phyloP scores from a whole-genome alignment of 1,140 invertebrate genomes.

The Euura lappo region DNA sequence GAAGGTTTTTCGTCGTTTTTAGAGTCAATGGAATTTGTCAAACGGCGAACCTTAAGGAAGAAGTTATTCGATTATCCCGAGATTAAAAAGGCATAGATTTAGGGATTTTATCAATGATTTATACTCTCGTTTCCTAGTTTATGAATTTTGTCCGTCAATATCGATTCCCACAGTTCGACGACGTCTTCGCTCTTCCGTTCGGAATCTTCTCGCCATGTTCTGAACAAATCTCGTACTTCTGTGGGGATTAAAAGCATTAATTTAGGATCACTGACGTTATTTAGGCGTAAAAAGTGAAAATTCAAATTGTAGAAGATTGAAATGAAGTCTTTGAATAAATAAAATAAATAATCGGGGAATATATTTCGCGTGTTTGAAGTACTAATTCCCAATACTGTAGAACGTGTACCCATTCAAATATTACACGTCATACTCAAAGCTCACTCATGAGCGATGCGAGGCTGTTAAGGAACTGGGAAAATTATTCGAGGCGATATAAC shows the following conservation, averaged over 20 bases:
- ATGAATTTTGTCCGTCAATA: slow-evolving; percentile 74
- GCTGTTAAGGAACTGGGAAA: too few species aligned
- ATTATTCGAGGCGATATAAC: too few species aligned
- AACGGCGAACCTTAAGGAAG: too few species aligned
- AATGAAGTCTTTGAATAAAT: slow-evolving; percentile 13
- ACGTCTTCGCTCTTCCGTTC: slow-evolving; percentile 88
- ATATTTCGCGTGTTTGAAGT: neutral
- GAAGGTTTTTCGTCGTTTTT: too few species aligned
- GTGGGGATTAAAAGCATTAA: slow-evolving; percentile 27
- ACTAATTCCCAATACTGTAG: neutral
- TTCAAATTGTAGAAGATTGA: neutral
- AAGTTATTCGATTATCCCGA: too few species aligned
- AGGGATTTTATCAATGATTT: slow-evolving; percentile 27
- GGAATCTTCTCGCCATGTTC: slow-evolving; percentile 92
- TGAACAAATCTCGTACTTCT: slow-evolving; percentile 85
- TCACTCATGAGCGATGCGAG: too few species aligned
- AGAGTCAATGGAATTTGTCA: too few species aligned
- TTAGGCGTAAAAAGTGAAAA: neutral
- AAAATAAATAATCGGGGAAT: slow-evolving; percentile 15
- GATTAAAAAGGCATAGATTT: too few species aligned
- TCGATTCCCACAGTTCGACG: slow-evolving; percentile 83
- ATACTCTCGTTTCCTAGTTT: slow-evolving; percentile 93
- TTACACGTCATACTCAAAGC: slow-evolving; percentile 16
- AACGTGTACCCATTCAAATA: slow-evolving; percentile 4
- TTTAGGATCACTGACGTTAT: slow-evolving; percentile 3